Percentiles rank a stretch among this genome's conserved stretches.
Conservation (phyloP, 2,888 invertebrate species). For the Eilema griseolum region DNA sequence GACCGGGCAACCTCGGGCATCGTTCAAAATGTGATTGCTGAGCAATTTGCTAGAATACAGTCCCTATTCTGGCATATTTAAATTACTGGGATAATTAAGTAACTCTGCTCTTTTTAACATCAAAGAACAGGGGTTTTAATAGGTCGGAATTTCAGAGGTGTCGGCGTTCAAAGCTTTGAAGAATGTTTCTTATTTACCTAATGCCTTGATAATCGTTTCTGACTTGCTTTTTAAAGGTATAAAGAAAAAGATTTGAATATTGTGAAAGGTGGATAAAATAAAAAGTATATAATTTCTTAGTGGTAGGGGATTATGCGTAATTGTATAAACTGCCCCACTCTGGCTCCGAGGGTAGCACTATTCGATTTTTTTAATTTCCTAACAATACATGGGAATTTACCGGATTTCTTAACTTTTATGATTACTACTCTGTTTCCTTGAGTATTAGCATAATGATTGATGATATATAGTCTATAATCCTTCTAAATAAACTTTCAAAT, state of each 20-base stretch:
- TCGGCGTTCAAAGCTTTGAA: constrained; percentile 9
- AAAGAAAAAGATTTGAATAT: background rate
- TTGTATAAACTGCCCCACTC: too few relatives aligned
- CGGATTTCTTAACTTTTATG: too few relatives aligned
- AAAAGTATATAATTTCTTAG: too few relatives aligned
- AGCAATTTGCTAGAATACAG: background rate
- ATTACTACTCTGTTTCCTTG: too few relatives aligned
- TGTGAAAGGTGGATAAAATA: background rate
- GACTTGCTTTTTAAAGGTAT: background rate
- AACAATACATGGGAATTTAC: too few relatives aligned
- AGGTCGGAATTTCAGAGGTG: constrained; percentile 25
- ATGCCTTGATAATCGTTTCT: constrained; percentile 14
- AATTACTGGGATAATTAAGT: constrained; percentile 42
- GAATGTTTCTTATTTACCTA: constrained; percentile 41
- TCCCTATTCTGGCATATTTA: constrained; percentile 2
- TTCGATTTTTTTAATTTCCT: too few relatives aligned
- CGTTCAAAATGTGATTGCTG: background rate
- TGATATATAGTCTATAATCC: too few relatives aligned
- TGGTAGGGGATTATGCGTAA: too few relatives aligned
- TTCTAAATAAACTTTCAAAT: too few relatives aligned
- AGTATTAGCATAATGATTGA: too few relatives aligned
- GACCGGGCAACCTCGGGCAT: background rate
- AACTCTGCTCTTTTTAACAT: constrained; percentile 39
- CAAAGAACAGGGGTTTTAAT: constrained; percentile 34
- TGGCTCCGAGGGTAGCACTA: too few relatives aligned